These are phyloP conservation scores for Zonitis immaculata DNA, from an alignment of 2,888 invertebrate genomes.

Conservation along the genomic window DNA sequence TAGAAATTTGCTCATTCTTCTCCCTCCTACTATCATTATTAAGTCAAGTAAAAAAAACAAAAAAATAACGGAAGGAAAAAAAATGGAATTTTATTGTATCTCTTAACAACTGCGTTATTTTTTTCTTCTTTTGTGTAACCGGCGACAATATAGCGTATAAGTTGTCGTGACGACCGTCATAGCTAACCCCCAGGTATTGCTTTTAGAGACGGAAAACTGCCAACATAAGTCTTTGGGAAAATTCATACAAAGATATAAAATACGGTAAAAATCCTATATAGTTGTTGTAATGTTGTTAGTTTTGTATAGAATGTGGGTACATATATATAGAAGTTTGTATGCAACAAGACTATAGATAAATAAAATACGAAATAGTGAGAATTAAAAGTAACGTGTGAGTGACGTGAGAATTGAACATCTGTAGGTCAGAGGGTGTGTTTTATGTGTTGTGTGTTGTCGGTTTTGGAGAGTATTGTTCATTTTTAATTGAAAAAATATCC, in stretches of 20 bases:
- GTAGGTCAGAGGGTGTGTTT: slow-evolving; percentile 3
- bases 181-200: slow-evolving; percentile 13
- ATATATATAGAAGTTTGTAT: background rate
- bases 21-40: background rate
- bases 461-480: background rate
- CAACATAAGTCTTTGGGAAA: background rate
- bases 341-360: background rate
- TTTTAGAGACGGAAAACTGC: slow-evolving; percentile 4
- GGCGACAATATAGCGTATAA: slow-evolving; percentile 3
- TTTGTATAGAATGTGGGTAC: background rate
- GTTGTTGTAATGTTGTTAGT: background rate
- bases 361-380: background rate
- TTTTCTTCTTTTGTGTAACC: too few species aligned
- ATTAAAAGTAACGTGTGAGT: slow-evolving; percentile 3
- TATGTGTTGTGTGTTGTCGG: background rate
- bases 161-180: slow-evolving; percentile 16
- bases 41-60: too few species aligned
- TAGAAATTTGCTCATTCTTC: background rate
- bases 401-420: slow-evolving; percentile 8
- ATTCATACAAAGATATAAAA: background rate
- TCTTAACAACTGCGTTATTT: slow-evolving; percentile 4
- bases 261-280: background rate
- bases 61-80: background rate
- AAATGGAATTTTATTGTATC: slow-evolving; percentile 12
- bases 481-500: slow-evolving; percentile 3